Evolutionary conservation across 1,140 invertebrate species (phyloP).

Genomic region (Calliopsis andreniformis): DNA sequence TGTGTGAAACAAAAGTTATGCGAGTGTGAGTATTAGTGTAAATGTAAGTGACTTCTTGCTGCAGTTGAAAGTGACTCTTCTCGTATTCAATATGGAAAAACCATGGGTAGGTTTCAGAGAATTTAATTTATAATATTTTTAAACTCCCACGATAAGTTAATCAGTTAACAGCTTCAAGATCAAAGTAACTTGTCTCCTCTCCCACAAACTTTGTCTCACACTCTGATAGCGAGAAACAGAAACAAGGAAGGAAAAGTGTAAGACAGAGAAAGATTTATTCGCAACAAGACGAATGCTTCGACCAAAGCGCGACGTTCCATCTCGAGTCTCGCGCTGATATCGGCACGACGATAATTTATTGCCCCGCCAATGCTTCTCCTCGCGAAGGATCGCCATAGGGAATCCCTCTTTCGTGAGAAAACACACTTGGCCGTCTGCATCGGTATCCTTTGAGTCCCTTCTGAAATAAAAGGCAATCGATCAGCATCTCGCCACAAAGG

Average conservation of each 20-base stretch:
- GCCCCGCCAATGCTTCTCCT: not conserved
- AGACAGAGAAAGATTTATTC: not conserved
- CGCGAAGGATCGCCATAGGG: not conserved
- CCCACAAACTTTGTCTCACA: too few relatives aligned
- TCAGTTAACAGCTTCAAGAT: too few relatives aligned
- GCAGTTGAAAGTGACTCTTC: too few relatives aligned
- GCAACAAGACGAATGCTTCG: not conserved
- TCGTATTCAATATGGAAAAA: too few relatives aligned
- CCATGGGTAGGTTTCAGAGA: too few relatives aligned
- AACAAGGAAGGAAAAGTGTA: not conserved
- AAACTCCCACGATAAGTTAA: too few relatives aligned
- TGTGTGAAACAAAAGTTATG: too few relatives aligned
- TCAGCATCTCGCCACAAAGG: not conserved
- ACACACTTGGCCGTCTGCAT: slow-evolving; percentile 10
- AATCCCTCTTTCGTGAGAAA: slow-evolving; percentile 24
- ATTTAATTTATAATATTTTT: too few relatives aligned
- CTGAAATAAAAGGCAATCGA: slow-evolving; percentile 26
- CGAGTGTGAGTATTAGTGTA: too few relatives aligned
- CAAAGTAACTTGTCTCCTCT: too few relatives aligned
- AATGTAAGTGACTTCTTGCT: too few relatives aligned
- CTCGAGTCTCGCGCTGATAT: not conserved
- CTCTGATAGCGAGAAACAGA: too few relatives aligned
- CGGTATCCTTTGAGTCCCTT: not conserved
- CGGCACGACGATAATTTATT: slow-evolving; percentile 32
- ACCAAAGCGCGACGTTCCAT: not conserved